phyloP scores from a whole-genome alignment of 2,888 invertebrate genomes.

The Cheilosia urbana region DNA sequence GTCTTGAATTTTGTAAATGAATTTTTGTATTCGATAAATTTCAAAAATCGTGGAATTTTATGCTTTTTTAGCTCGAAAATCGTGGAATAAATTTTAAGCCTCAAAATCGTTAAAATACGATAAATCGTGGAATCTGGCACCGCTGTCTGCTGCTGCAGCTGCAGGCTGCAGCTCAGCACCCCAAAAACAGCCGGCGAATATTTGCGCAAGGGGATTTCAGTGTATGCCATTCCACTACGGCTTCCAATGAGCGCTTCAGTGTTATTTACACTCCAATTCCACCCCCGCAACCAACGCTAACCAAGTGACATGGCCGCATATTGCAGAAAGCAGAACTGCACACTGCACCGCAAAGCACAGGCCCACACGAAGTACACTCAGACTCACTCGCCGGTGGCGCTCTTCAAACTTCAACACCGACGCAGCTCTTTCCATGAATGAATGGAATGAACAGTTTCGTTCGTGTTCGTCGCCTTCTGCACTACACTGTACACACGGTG shows the following conservation, averaged over 20 bases:
- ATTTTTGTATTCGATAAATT: too few species aligned
- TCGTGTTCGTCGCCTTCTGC: background rate
- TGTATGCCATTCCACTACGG: background rate
- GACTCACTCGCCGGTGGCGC: constrained; percentile 49
- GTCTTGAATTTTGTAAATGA: too few species aligned
- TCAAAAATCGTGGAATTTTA: too few species aligned
- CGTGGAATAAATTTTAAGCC: too few species aligned
- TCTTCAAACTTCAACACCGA: constrained; percentile 35
- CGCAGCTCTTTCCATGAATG: constrained; percentile 66
- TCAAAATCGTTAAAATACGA: too few species aligned
- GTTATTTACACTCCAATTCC: constrained; percentile 59
- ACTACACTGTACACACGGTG: background rate
- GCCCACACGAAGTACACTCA: constrained; percentile 36
- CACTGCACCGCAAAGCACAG: too few species aligned
- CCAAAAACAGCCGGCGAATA: constrained; percentile 49
- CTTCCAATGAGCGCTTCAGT: constrained; percentile 51
- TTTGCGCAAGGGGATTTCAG: constrained; percentile 19
- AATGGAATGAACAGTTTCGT: constrained; percentile 46
- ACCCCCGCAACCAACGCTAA: constrained; percentile 59
- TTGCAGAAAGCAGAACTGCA: constrained; percentile 54
- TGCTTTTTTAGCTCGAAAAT: too few species aligned
- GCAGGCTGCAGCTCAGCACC: background rate
- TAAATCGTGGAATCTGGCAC: too few species aligned
- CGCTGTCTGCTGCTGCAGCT: constrained; percentile 52
- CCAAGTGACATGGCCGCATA: constrained; percentile 31